phyloP scores from a whole-genome alignment of 92 coral and sea anemone genomes.

The Bergia sp. region DNA sequence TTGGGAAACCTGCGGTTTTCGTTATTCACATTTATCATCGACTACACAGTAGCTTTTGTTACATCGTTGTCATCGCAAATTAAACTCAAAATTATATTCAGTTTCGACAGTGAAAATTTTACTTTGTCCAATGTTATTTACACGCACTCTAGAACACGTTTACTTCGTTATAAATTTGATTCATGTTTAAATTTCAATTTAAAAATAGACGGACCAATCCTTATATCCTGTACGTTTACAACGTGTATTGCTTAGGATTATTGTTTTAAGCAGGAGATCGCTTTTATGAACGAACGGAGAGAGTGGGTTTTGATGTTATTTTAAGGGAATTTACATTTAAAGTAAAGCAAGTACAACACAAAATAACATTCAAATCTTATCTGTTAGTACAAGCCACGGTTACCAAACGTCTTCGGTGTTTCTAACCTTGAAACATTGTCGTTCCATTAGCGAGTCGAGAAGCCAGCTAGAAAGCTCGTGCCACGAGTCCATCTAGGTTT shows the following conservation, averaged over 20 bases:
- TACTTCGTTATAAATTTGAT: conserved; percentile 21
- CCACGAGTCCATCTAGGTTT: conserved; percentile 89
- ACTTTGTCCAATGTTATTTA: neutral
- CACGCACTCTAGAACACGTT: conserved; percentile 15
- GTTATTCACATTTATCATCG: neutral
- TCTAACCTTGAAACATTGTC: conserved; percentile 96
- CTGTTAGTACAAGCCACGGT: conserved; percentile 29
- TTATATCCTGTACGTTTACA: neutral
- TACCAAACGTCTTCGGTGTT: neutral
- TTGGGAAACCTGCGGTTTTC: conserved; percentile 14
- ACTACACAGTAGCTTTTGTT: neutral
- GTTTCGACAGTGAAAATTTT: neutral
- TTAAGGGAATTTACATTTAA: neutral
- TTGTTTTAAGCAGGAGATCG: neutral
- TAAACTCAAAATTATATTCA: neutral
- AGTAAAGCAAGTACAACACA: conserved; percentile 8
- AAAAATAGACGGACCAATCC: conserved; percentile 4
- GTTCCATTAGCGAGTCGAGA: conserved; percentile 85
- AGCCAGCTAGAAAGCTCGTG: conserved; percentile 91
- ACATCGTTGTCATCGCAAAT: neutral
- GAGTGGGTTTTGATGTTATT: neutral
- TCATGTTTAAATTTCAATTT: neutral
- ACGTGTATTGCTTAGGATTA: neutral
- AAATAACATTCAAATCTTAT: conserved; percentile 28
- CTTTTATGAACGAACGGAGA: neutral